Conservation (phyloP, 2,797 vertebrate genomes). For the Cirrhinus molitorella region DNA sequence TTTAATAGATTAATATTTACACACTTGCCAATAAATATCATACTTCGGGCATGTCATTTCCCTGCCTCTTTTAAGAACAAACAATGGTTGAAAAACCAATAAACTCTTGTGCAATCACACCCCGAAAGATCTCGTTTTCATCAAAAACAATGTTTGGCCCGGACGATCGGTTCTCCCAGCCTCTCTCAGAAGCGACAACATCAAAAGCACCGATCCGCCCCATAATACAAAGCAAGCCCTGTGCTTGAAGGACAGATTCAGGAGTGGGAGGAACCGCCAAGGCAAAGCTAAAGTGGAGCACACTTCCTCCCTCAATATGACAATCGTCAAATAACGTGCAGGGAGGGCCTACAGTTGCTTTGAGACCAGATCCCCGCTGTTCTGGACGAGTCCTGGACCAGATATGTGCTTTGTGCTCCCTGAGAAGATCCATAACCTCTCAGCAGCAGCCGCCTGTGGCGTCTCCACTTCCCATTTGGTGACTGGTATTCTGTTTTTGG, state of each 20-base stretch:
- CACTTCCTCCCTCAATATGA: constrained; percentile 65
- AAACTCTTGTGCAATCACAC: constrained; percentile 33
- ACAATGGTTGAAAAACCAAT: constrained; percentile 9
- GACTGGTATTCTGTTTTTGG: constrained; percentile 18
- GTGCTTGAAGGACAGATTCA: constrained; percentile 52
- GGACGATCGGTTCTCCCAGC: constrained; percentile 4
- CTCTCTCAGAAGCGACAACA: constrained; percentile 40
- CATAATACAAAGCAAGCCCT: constrained; percentile 52
- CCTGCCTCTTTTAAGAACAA: constrained; percentile 62
- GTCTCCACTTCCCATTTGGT: constrained; percentile 16
- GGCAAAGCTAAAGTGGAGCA: constrained; percentile 61
- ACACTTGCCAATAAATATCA: constrained; percentile 78
- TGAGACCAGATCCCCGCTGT: constrained; percentile 23
- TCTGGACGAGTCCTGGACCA: constrained; percentile 32
- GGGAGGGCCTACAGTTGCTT: constrained; percentile 24
- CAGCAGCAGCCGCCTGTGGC: constrained; percentile 1
- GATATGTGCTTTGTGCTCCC: constrained; percentile 47
- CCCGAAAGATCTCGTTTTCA: constrained; percentile 36
- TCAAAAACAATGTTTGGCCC: constrained; percentile 19
- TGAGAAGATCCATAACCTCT: constrained; percentile 44
- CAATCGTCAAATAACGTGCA: constrained; percentile 56
- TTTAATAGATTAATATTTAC: constrained; percentile 71
- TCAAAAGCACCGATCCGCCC: constrained; percentile 46
- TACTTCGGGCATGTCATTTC: constrained; percentile 49
- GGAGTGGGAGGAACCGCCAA: constrained; percentile 59